phyloP scores from a whole-genome alignment of 2,113 vertebrate genomes.

The Esox niger region DNA sequence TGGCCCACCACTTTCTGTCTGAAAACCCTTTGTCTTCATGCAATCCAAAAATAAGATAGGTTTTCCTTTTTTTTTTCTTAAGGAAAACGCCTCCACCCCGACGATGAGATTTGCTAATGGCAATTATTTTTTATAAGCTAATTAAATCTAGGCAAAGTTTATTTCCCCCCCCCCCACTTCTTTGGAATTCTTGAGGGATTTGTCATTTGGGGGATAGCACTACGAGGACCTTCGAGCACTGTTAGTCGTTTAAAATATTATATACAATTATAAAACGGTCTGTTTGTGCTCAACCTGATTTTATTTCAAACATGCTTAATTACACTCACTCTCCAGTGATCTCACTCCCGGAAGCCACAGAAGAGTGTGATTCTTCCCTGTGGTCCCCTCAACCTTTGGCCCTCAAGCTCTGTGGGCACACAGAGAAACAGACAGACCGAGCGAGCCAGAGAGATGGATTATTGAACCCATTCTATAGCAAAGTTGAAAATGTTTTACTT shows the following conservation, averaged over 20 bases:
- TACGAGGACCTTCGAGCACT: conserved; percentile 60
- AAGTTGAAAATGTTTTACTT: conserved; percentile 22
- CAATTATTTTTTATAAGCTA: conserved; percentile 78
- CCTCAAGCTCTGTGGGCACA: not conserved
- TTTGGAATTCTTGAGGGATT: conserved; percentile 49
- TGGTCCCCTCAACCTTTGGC: not conserved
- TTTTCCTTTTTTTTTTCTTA: no score
- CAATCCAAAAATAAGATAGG: conserved; percentile 56
- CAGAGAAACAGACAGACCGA: not conserved
- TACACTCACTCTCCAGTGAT: conserved; percentile 16
- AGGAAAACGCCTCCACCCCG: conserved; percentile 55
- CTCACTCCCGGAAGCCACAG: conserved; percentile 7
- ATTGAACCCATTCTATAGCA: conserved; percentile 10
- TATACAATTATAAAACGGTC: conserved; percentile 36
- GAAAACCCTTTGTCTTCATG: conserved; percentile 69
- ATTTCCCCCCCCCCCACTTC: conserved; percentile 28
- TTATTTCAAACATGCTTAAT: conserved; percentile 36
- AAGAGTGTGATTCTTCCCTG: not conserved
- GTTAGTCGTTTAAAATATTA: conserved; percentile 46
- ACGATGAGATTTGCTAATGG: conserved; percentile 70
- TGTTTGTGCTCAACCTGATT: conserved; percentile 37
- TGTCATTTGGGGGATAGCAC: conserved; percentile 50
- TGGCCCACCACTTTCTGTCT: conserved; percentile 62
- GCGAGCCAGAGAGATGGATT: conserved; percentile 9
- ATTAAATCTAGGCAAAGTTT: conserved; percentile 73